phyloP scores from a whole-genome alignment of 1,140 invertebrate species.

The Danaus melanippus region DNA sequence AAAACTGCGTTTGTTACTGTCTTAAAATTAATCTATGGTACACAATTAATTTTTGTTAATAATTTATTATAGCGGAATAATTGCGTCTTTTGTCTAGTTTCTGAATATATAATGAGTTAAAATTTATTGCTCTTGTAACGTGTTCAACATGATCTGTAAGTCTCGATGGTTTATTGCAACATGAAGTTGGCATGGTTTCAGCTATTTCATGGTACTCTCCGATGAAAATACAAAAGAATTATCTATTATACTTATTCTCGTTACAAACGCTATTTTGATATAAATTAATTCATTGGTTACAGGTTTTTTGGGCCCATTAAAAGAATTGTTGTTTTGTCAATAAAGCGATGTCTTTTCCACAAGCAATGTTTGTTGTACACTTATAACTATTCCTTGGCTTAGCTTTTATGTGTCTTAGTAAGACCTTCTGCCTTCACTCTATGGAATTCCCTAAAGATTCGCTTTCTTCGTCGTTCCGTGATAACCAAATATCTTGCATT shows the following conservation, averaged over 20 bases:
- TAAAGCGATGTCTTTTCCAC: slow-evolving; percentile 44
- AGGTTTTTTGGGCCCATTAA: slow-evolving; percentile 50
- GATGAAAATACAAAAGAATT: slow-evolving; percentile 8
- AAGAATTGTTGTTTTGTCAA: slow-evolving; percentile 36
- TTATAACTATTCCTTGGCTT: slow-evolving; percentile 39
- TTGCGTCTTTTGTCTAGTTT: no score
- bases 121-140: slow-evolving; percentile 20
- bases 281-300: slow-evolving; percentile 5
- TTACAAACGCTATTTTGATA: not conserved
- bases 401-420: slow-evolving; percentile 47
- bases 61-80: no score
- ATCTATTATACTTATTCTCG: not conserved
- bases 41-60: no score
- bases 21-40: no score
- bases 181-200: slow-evolving; percentile 33
- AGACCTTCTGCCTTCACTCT: slow-evolving; percentile 15
- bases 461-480: slow-evolving; percentile 36
- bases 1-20: no score
- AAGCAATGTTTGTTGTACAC: slow-evolving; percentile 38
- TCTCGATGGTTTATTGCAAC: slow-evolving; percentile 26
- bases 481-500: slow-evolving; percentile 19
- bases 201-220: slow-evolving; percentile 7
- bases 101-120: slow-evolving; percentile 6
- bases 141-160: slow-evolving; percentile 17
- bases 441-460: slow-evolving; percentile 25